Conservation (phyloP, 2,888 invertebrate species). For the Blomia tropicalis region DNA sequence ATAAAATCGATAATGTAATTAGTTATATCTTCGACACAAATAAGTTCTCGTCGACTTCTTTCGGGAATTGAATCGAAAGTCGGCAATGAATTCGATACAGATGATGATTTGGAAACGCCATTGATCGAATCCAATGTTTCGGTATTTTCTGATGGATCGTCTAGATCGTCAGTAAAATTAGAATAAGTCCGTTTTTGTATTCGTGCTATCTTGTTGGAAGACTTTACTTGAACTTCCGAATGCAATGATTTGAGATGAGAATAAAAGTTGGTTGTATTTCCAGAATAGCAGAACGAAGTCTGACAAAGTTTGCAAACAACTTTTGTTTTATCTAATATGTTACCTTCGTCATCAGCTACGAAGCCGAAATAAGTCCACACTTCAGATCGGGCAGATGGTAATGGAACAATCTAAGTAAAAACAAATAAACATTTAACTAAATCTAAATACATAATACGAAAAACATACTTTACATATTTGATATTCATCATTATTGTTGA, state of each 20-base stretch:
- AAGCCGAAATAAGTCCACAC: slow-evolving; percentile 27
- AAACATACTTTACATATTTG: neutral
- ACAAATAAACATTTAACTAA: neutral
- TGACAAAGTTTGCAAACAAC: slow-evolving; percentile 26
- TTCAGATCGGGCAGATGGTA: slow-evolving; percentile 26
- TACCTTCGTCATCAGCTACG: slow-evolving; percentile 26
- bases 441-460: neutral
- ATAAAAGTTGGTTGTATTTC: slow-evolving; percentile 27
- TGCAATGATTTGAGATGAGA: slow-evolving; percentile 27
- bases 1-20: slow-evolving; percentile 24
- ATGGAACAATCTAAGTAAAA: slow-evolving; percentile 22
- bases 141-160: neutral
- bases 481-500: neutral
- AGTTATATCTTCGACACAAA: slow-evolving; percentile 24
- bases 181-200: neutral
- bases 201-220: slow-evolving; percentile 20
- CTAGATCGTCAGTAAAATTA: neutral
- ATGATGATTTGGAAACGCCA: neutral
- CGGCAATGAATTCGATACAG: neutral
- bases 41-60: neutral
- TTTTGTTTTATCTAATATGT: slow-evolving; percentile 27
- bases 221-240: slow-evolving; percentile 24
- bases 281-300: slow-evolving; percentile 26
- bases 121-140: neutral
- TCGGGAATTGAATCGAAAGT: neutral